Conservation (phyloP, 2,888 invertebrate species). For the Chrysodeixis includens region DNA sequence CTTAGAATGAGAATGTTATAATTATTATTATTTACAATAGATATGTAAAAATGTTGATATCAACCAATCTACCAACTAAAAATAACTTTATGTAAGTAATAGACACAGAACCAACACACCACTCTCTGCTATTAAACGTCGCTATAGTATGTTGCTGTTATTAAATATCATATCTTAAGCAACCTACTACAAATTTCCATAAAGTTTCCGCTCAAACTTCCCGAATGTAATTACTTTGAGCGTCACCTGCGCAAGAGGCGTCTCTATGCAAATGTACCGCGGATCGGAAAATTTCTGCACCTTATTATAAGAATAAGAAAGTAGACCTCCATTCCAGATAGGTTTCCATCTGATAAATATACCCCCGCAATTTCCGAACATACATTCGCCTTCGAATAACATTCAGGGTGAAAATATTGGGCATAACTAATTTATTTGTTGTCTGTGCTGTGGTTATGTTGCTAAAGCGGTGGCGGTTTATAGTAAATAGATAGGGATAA, state of each 20-base stretch:
- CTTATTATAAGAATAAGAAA: conserved; percentile 83
- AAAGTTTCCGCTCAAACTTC: conserved; percentile 80
- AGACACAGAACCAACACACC: conserved; percentile 2
- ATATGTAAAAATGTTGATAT: too few relatives aligned
- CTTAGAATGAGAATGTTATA: too few relatives aligned
- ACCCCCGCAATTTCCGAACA: conserved; percentile 84
- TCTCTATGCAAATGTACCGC: conserved; percentile 82
- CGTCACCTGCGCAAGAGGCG: conserved; percentile 84
- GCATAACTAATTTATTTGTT: conserved; percentile 86
- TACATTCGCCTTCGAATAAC: conserved; percentile 81
- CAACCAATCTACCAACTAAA: too few relatives aligned
- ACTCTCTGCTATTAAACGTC: conserved; percentile 17
- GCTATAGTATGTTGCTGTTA: conserved; percentile 41
- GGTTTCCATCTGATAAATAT: conserved; percentile 84
- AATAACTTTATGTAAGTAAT: neutral
- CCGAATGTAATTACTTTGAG: conserved; percentile 83
- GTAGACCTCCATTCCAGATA: conserved; percentile 67
- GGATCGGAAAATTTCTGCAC: conserved; percentile 82
- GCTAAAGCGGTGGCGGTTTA: conserved; percentile 29
- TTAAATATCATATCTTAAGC: conserved; percentile 61
- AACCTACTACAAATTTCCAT: conserved; percentile 76
- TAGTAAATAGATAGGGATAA: neutral
- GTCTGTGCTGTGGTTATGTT: conserved; percentile 47
- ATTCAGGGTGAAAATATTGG: conserved; percentile 86
- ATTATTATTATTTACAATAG: too few relatives aligned